Evolutionary conservation across 2,113 vertebrate genomes (phyloP), one percentile per base, ranked within the genome.

Genomic region (Tetrao urogallus): DNA sequence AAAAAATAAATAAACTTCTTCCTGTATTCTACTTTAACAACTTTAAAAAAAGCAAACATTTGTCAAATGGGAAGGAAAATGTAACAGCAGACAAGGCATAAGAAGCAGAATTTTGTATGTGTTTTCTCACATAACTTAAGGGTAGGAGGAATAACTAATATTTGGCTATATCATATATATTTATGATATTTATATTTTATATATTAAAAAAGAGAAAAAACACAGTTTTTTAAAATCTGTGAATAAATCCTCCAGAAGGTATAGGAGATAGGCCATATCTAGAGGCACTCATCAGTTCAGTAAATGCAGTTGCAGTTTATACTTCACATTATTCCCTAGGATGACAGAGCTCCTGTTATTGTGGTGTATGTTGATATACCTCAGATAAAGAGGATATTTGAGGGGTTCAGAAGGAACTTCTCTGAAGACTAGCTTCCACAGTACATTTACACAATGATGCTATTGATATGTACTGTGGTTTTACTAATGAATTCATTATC

Each of bases 221-320:
- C 21, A 48, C 12, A 22, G 3, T 24, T 22, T 48, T 48, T 48
- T 40, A 36, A 48, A 50, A 24, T n/a, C 45, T 38, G 34, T 32
- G 21, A 48, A 40, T 47, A 30, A 78, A 32, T 15, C 45, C 8
- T 27, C 22, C 32, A 14, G 13, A 58, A 22, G 7, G 21, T 14
- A 73, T n/a, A 42, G 50, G 10, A 52, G 28, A 57, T 10, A 80
- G 21, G 27, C 28, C 60, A 64, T 17, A 34, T 6, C 9, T 28
- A 1, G 1, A 64, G 2, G 2, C 17, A 14, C 32, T 19, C 10
- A 52, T 4, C 1, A 2, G n/a, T 27, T 42, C 38, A 60, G 45
- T n/a, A 80, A 67, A 72, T 2, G 6, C 11, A 48, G 19, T 22
- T 38, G 3, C 10, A 65, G 36, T 19, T 48, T 81, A 48, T 32